A percentile compares a stretch with the other conserved stretches of the same genome.
These are phyloP conservation scores for Cenopis cana DNA, from an alignment of 2,888 invertebrate genomes.

Conservation along the genomic window DNA sequence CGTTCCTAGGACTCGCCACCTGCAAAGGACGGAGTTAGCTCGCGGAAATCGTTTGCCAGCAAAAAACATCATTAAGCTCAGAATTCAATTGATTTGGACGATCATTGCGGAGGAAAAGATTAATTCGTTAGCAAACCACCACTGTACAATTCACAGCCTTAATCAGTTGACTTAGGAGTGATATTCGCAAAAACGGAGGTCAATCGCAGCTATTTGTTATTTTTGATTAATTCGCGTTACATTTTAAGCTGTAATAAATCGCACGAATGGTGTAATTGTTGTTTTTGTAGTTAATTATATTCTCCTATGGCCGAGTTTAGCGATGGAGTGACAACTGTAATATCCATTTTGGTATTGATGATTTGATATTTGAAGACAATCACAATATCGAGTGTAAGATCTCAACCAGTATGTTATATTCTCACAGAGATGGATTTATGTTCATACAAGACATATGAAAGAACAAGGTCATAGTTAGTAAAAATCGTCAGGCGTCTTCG, in stretches of 20 bases:
- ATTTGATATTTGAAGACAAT: no score
- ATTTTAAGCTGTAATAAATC: constrained; percentile 30
- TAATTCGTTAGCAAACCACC: constrained; percentile 11
- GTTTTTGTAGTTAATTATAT: neutral
- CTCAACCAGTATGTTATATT: no score
- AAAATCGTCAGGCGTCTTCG: no score
- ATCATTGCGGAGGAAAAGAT: constrained; percentile 31
- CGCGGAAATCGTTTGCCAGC: constrained; percentile 62
- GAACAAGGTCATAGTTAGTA: no score
- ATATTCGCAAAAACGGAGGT: neutral
- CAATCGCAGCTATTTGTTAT: constrained; percentile 6
- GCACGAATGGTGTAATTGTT: constrained; percentile 8
- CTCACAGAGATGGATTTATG: no score
- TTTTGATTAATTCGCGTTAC: constrained; percentile 31
- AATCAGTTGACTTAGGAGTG: neutral
- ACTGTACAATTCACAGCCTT: constrained; percentile 2
- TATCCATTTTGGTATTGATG: no score
- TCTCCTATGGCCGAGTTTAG: neutral
- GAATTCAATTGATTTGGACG: constrained; percentile 40
- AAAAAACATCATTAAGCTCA: constrained; percentile 63
- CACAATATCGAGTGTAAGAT: no score
- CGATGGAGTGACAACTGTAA: neutral
- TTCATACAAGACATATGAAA: no score
- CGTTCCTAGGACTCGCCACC: constrained; percentile 55
- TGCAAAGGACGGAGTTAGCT: constrained; percentile 61